Evolutionary conservation across 1,140 invertebrate species (phyloP), one percentile per base, ranked within the genome.

Genomic region (Formica exsecta): DNA sequence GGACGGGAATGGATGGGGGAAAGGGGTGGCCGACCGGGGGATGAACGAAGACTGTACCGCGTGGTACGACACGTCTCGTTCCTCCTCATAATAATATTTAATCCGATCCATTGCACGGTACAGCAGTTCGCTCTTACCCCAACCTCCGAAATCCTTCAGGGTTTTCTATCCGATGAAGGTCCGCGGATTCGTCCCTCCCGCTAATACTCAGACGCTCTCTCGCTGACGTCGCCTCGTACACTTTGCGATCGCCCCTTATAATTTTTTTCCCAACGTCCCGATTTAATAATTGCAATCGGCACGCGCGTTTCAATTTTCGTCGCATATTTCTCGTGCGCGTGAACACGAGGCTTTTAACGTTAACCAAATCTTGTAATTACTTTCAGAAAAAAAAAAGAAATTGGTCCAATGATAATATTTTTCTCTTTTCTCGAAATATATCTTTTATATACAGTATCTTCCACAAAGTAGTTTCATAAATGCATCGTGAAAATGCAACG

Each of bases 61-160:
- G 84, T 70, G 38, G 85, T 85, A 90, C 87, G 93, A 93, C 92
- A 92, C 91, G 91, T 92, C 89, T 93, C 92, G 89, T 93, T 94
- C 92, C 87, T 92, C 91, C 90, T 91, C 70, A 93, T 94, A 94
- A 94, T 94, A 94, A 94, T 94, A 94, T 94, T 94, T 94, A 94
- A 94, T 94, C 93, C 93, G 92, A 94, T 93, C 93, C 93, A 92
- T 94, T 94, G 93, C 91, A 93, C 86, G 93, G 91, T 93, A 94
- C 93, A 94, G 90, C 93, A 91, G 89, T 94, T 94, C 92, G 93
- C 93, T 94, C 92, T 94, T 94, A 94, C 86, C 92, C 89, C 80
- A 87, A 91, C 92, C 90, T 79, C 83, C 81, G 68, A 88, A 93
- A 92, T 94, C 91, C 92, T 93, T 91, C 91, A 89, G 85, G 91